Evolutionary conservation across 1,140 invertebrate species (phyloP).

Genomic region (Mactra quadrangularis): DNA sequence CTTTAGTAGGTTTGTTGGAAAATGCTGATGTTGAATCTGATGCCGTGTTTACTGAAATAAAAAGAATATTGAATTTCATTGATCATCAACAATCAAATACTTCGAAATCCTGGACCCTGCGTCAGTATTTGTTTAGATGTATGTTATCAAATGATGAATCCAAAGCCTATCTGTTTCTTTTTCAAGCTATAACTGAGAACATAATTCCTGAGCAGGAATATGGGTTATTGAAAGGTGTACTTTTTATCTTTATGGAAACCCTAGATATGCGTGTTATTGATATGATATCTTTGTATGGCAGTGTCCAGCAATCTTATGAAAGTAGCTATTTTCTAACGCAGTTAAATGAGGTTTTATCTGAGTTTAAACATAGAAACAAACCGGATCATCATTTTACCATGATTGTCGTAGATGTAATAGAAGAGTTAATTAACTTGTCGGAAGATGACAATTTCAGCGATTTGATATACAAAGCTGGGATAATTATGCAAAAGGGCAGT

Average conservation of each 20-base stretch:
- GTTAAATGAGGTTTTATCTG: neutral
- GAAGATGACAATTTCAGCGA: neutral
- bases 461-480: slow-evolving; percentile 2
- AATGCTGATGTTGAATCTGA: slow-evolving; percentile 4
- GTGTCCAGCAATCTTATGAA: too few relatives aligned
- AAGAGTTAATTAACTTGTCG: neutral
- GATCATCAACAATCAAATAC: too few relatives aligned
- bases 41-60: neutral
- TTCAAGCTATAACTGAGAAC: neutral
- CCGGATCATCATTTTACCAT: slow-evolving; percentile 3
- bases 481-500: slow-evolving; percentile 5
- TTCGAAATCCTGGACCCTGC: neutral
- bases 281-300: neutral
- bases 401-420: slow-evolving; percentile 15
- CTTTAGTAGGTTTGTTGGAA: neutral
- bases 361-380: neutral
- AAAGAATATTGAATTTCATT: neutral
- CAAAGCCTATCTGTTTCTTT: slow-evolving; percentile 9
- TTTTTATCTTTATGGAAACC: neutral
- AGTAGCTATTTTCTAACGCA: neutral
- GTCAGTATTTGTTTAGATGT: slow-evolving; percentile 44
- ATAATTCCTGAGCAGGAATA: slow-evolving; percentile 15
- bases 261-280: neutral
- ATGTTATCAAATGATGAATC: neutral
- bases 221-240: neutral